These are phyloP conservation scores for Brachyhypopomus gauderio DNA, from an alignment of 2,113 vertebrate species.

Conservation along the genomic window DNA sequence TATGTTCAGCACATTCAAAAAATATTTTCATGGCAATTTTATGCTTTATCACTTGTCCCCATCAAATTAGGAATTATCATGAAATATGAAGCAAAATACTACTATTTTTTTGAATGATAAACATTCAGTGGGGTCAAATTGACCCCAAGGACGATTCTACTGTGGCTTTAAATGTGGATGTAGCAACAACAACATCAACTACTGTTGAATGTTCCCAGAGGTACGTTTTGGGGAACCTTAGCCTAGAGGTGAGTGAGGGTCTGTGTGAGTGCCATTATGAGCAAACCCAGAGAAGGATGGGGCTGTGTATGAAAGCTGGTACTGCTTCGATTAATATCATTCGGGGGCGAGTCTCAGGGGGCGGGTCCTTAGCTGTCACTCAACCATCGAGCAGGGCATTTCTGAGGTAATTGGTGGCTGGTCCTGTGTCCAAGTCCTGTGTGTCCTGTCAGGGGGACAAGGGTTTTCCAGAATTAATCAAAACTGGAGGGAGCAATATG, in stretches of 20 bases:
- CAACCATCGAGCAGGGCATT: conserved; percentile 66
- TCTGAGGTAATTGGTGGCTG: conserved; percentile 74
- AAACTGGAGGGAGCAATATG: conserved; percentile 55
- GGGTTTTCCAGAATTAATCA: conserved; percentile 70
- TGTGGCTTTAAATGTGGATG: no score
- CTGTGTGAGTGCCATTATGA: neutral
- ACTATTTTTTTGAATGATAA: no score
- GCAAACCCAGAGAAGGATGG: conserved; percentile 26
- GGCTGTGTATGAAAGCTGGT: conserved; percentile 11
- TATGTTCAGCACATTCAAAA: no score
- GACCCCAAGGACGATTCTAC: no score
- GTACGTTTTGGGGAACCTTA: neutral
- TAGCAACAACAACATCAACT: no score
- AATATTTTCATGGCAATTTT: no score
- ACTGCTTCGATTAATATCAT: conserved; percentile 57
- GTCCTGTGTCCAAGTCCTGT: conserved; percentile 65
- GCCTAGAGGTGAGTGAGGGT: neutral
- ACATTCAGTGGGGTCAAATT: no score
- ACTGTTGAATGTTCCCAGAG: no score
- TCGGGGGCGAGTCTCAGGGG: conserved; percentile 56
- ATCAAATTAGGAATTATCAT: no score
- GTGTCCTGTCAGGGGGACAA: conserved; percentile 64
- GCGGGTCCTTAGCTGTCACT: conserved; percentile 60
- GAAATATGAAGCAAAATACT: no score
- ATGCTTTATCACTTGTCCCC: no score